phyloP scores from a whole-genome alignment of 2,113 vertebrate species.

The Menidia beryllina region DNA sequence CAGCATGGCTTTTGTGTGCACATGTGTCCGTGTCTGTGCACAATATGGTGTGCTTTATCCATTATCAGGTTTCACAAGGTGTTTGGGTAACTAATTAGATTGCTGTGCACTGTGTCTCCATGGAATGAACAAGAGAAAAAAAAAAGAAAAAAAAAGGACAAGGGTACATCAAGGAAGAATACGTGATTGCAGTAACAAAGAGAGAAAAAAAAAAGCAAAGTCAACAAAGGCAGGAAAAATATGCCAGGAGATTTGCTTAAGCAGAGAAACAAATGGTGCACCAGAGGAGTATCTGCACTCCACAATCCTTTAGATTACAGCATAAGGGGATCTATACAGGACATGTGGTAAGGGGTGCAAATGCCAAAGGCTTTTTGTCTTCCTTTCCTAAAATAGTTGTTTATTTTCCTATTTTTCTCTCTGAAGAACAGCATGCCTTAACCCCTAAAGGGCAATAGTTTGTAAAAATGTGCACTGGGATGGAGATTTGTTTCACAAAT shows the following conservation, averaged over 20 bases:
- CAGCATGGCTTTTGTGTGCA: constrained; percentile 4
- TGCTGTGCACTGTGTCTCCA: constrained; percentile 62
- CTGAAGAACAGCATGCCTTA: background rate
- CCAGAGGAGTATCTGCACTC: constrained; percentile 31
- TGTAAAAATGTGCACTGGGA: background rate
- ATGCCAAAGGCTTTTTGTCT: constrained; percentile 12
- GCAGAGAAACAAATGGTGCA: constrained; percentile 52
- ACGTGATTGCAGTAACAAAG: constrained; percentile 27
- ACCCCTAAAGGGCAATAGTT: background rate
- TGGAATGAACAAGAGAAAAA: constrained; percentile 43
- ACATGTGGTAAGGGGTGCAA: constrained; percentile 3
- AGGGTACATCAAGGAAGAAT: constrained; percentile 53
- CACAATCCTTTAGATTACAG: constrained; percentile 34
- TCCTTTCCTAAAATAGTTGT: background rate
- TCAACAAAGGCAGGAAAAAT: constrained; percentile 56
- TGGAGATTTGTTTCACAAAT: background rate
- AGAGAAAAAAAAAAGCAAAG: constrained; percentile 22
- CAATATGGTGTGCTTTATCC: constrained; percentile 37
- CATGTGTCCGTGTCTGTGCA: background rate
- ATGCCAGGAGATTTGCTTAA: constrained; percentile 60
- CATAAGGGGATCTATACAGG: constrained; percentile 25
- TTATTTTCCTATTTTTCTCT: background rate
- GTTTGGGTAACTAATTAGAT: constrained; percentile 74
- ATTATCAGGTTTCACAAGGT: constrained; percentile 80
- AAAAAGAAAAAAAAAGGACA: constrained; percentile 50